Evolutionary conservation across 2,888 invertebrate genomes (phyloP).

Genomic region (Philereme vetulata): DNA sequence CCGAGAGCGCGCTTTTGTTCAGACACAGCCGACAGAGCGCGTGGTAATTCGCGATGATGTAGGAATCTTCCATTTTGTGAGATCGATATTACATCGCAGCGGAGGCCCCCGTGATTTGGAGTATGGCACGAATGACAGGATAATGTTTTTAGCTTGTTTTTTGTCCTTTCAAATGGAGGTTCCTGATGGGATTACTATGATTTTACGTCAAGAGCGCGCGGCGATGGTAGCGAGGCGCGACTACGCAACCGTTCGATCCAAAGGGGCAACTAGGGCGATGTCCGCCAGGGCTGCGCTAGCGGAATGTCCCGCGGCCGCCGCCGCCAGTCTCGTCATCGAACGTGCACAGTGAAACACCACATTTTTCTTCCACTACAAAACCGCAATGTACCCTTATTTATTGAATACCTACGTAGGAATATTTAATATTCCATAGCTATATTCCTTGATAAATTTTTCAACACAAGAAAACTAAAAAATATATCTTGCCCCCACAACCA

Average conservation of each 20-base stretch:
- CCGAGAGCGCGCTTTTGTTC: conserved; percentile 84
- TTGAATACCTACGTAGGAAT: too few relatives aligned
- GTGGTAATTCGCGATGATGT: conserved; percentile 84
- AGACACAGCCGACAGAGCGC: conserved; percentile 87
- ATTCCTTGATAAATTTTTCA: neutral
- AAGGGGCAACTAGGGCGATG: conserved; percentile 80
- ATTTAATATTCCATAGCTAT: neutral
- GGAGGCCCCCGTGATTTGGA: conserved; percentile 35
- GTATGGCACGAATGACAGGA: conserved; percentile 45
- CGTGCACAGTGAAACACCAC: conserved; percentile 27
- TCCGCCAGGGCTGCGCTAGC: conserved; percentile 81
- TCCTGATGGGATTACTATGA: conserved; percentile 41
- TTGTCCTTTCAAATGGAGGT: conserved; percentile 49
- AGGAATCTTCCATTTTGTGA: conserved; percentile 79
- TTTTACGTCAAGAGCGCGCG: conserved; percentile 49
- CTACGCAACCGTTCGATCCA: conserved; percentile 81
- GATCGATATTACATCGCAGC: conserved; percentile 41
- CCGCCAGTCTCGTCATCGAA: conserved; percentile 38
- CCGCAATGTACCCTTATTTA: too few relatives aligned
- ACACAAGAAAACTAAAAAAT: neutral
- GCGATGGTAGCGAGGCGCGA: conserved; percentile 62
- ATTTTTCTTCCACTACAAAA: conserved; percentile 2
- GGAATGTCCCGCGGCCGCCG: conserved; percentile 67
- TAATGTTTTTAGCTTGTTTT: conserved; percentile 52
- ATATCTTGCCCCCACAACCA: conserved; percentile 20